Conservation (phyloP, 2,113 vertebrate genomes). For the Sitta europaea region DNA sequence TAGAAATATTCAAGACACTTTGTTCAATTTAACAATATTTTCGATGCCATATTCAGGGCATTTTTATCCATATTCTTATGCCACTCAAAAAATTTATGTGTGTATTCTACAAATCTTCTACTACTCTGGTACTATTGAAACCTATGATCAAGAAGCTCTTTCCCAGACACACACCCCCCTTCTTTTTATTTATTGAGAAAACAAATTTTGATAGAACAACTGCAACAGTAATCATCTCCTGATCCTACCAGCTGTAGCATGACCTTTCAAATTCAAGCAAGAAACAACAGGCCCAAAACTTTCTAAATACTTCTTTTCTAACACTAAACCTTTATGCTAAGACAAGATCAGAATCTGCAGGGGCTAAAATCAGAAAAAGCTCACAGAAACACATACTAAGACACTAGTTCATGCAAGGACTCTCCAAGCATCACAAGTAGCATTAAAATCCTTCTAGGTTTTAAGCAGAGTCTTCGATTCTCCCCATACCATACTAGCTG, state of each 20-base stretch:
- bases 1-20: background rate
- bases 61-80: background rate
- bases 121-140: background rate
- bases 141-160: background rate
- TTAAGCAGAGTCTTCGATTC: background rate
- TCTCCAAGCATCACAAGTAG: background rate
- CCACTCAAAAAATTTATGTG: background rate
- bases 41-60: background rate
- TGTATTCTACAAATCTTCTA: background rate
- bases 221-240: background rate
- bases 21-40: background rate
- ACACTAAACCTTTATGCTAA: accelerated
- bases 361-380: background rate
- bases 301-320: background rate
- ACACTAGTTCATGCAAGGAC: background rate
- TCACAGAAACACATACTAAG: background rate
- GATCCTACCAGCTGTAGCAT: background rate
- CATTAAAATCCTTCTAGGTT: background rate
- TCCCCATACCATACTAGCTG: background rate
- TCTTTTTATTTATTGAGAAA: background rate
- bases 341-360: background rate
- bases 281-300: background rate
- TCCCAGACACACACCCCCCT: background rate
- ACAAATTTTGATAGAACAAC: background rate
- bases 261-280: background rate